Percentiles rank a stretch among this genome's conserved stretches.
phyloP scores from a whole-genome alignment of 2,888 invertebrate genomes.

The Tetramorium bicarinatum region DNA sequence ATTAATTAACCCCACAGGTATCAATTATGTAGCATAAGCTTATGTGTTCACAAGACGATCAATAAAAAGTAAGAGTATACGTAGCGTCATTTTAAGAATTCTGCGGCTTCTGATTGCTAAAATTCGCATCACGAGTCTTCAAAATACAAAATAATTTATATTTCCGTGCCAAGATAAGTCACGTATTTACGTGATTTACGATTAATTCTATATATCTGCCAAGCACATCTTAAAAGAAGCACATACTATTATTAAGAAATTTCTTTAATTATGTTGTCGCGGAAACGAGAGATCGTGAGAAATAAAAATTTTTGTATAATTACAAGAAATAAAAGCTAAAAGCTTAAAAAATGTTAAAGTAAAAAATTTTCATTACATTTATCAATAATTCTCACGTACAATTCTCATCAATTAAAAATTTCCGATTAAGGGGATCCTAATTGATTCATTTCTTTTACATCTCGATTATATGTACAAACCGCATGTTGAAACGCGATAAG shows the following conservation, averaged over 20 bases:
- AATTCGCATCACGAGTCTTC: neutral
- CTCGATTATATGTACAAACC: neutral
- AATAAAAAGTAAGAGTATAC: neutral
- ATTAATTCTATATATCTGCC: neutral
- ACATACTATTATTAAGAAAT: neutral
- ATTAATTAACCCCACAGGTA: constrained; percentile 45
- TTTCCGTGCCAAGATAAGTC: neutral
- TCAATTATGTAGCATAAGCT: constrained; percentile 24
- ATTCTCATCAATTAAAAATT: neutral
- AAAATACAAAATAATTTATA: neutral
- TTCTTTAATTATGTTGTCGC: neutral
- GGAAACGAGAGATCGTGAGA: neutral
- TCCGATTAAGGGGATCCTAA: neutral
- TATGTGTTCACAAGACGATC: neutral
- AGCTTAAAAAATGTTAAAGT: neutral
- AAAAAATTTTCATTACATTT: neutral
- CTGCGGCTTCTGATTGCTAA: neutral
- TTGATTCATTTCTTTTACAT: neutral
- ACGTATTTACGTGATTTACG: neutral
- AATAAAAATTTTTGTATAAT: constrained; percentile 3
- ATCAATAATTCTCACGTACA: neutral
- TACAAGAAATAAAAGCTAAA: neutral
- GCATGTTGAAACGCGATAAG: neutral
- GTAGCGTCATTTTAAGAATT: neutral
- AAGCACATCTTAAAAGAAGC: neutral